These are phyloP conservation scores for Ploceus nigricollis DNA, from an alignment of 2,113 vertebrate species.

Conservation along the genomic window DNA sequence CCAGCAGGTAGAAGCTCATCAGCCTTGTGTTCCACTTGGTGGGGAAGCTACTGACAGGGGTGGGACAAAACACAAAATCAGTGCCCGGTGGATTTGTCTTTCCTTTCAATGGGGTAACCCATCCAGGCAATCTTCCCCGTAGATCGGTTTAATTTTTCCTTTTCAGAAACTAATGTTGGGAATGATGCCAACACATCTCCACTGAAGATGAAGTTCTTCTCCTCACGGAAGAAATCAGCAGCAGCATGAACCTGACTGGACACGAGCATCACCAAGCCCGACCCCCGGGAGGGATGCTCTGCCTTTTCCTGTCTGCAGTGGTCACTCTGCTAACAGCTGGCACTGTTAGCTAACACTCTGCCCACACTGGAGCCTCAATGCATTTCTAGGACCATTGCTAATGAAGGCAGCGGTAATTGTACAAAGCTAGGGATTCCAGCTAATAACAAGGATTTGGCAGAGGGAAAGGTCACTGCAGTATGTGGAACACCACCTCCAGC, in stretches of 20 bases:
- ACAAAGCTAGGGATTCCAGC: not conserved
- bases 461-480: not conserved
- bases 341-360: too few species aligned
- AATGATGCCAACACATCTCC: not conserved
- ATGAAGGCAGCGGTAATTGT: not conserved
- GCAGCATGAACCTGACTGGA: not conserved
- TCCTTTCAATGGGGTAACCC: not conserved
- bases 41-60: not conserved
- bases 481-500: not conserved
- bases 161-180: not conserved
- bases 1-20: not conserved
- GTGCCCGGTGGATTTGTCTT: not conserved
- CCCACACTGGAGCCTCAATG: not conserved
- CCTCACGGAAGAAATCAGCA: not conserved
- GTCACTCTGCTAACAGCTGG: not conserved
- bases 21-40: not conserved
- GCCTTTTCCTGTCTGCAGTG: not conserved
- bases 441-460: not conserved
- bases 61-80: not conserved
- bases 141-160: not conserved
- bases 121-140: not conserved
- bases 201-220: not conserved
- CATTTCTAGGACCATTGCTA: not conserved
- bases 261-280: not conserved
- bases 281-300: not conserved